phyloP scores from a whole-genome alignment of 2,797 vertebrate species.

The Clarias fuscus region DNA sequence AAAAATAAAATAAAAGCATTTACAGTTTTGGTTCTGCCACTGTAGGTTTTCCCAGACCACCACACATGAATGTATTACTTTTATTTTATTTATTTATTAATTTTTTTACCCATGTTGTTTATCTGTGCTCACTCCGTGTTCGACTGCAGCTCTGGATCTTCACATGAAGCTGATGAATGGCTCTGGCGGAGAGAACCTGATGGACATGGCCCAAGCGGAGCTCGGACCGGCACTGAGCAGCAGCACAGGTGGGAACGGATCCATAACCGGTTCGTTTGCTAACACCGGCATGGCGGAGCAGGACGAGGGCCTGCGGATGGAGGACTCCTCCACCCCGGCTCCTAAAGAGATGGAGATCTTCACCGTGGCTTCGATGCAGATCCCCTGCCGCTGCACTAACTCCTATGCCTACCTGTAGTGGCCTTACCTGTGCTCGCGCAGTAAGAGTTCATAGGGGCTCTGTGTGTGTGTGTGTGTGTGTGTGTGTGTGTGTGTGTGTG shows the following conservation, averaged over 20 bases:
- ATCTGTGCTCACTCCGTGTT: neutral
- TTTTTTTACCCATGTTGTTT: neutral
- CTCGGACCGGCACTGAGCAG: conserved; percentile 74
- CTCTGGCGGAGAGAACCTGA: conserved; percentile 76
- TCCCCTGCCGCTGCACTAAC: conserved; percentile 95
- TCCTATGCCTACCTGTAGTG: conserved; percentile 90
- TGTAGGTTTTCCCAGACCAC: neutral
- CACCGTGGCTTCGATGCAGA: conserved; percentile 96
- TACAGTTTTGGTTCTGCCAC: neutral
- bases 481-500: neutral
- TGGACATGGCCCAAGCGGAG: conserved; percentile 88
- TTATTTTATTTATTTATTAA: neutral
- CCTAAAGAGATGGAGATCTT: conserved; percentile 93
- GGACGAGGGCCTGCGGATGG: conserved; percentile 76
- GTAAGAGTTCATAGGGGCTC: conserved; percentile 46
- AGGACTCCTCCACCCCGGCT: conserved; percentile 76
- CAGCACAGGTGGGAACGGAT: conserved; percentile 97
- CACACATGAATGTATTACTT: neutral
- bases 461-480: neutral
- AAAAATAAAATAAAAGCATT: neutral
- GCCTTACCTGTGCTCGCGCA: conserved; percentile 36
- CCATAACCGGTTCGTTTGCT: conserved; percentile 88
- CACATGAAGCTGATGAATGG: conserved; percentile 57
- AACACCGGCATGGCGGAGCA: conserved; percentile 75
- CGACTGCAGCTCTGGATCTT: conserved; percentile 42